phyloP scores from a whole-genome alignment of 1,140 invertebrate genomes.

The Papilio xuthus region DNA sequence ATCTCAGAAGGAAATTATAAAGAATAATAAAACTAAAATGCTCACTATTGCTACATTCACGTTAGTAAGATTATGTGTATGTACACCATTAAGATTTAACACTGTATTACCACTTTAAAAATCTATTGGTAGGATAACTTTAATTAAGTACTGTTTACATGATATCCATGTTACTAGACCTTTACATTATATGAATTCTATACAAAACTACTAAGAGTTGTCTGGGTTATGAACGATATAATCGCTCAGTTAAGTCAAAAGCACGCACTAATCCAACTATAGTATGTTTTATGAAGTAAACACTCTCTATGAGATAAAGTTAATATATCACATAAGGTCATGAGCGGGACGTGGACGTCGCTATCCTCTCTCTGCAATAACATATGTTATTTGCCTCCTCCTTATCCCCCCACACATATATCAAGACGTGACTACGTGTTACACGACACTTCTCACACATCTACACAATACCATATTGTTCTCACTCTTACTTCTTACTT shows the following conservation, averaged over 20 bases:
- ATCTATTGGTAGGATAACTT: too few relatives aligned
- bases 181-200: too few relatives aligned
- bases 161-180: too few relatives aligned
- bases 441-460: neutral
- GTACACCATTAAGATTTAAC: too few relatives aligned
- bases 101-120: too few relatives aligned
- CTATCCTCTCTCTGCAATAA: neutral
- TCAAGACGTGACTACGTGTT: constrained; percentile 19
- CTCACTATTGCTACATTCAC: too few relatives aligned
- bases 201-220: neutral
- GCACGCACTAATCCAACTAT: neutral
- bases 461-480: neutral
- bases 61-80: too few relatives aligned
- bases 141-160: too few relatives aligned
- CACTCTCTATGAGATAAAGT: neutral
- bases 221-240: neutral
- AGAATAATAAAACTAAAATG: too few relatives aligned
- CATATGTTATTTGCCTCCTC: neutral
- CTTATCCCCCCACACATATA: neutral
- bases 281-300: constrained; percentile 1
- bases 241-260: neutral
- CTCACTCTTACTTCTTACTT: neutral
- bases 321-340: neutral
- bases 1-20: neutral
- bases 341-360: neutral